These are phyloP conservation scores for Leptinotarsa defecta DNA, from an alignment of 1,140 invertebrate genomes.

Conservation along the genomic window DNA sequence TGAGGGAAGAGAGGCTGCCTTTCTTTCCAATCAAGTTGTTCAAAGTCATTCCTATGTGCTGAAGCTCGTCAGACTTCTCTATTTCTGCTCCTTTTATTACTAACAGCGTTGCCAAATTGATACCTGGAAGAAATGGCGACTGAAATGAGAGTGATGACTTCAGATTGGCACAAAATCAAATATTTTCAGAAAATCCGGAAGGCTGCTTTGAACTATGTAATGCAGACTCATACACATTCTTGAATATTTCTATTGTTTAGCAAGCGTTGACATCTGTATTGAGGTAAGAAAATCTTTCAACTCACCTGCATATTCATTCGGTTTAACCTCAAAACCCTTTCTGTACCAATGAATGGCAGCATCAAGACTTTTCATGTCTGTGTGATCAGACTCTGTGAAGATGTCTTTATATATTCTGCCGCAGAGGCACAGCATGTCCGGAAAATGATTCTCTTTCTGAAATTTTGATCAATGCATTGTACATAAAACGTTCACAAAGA, in stretches of 20 bases:
- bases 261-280: no score
- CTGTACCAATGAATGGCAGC: slow-evolving; percentile 98
- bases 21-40: slow-evolving; percentile 99
- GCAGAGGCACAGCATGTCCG: slow-evolving; percentile 97
- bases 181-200: background rate
- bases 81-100: slow-evolving; percentile 98
- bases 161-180: background rate
- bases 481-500: background rate
- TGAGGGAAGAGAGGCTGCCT: slow-evolving; percentile 88
- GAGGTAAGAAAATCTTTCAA: background rate
- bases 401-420: slow-evolving; percentile 99
- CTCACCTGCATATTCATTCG: slow-evolving; percentile 93
- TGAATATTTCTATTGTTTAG: no score
- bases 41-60: slow-evolving; percentile 89
- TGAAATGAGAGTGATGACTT: background rate
- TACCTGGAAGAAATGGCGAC: slow-evolving; percentile 60
- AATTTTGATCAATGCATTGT: slow-evolving; percentile 19
- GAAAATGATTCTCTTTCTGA: slow-evolving; percentile 87
- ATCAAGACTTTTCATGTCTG: slow-evolving; percentile 84
- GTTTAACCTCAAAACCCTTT: slow-evolving; percentile 96
- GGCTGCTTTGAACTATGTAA: background rate
- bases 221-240: no score
- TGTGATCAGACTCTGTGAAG: slow-evolving; percentile 94
- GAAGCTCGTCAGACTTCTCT: slow-evolving; percentile 85
- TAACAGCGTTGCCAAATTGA: slow-evolving; percentile 96